Evolutionary conservation across 2,888 invertebrate species (phyloP).

Genomic region (Melanostoma mellinum): DNA sequence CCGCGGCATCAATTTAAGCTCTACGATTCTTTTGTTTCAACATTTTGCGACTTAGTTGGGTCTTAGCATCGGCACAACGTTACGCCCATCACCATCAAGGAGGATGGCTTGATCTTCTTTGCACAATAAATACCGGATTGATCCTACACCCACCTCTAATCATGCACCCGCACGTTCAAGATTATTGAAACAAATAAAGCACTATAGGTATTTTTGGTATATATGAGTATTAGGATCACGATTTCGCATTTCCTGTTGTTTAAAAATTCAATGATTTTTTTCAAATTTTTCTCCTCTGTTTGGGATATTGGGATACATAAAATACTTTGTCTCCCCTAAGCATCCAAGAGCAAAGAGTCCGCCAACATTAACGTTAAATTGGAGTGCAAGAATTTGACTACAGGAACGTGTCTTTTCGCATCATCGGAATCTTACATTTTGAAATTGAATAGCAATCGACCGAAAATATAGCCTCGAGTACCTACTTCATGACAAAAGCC

Average conservation of each 20-base stretch:
- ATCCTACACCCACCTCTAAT: conserved; percentile 22
- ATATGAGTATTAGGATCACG: conserved; percentile 32
- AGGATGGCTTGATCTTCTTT: neutral
- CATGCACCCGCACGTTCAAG: conserved; percentile 52
- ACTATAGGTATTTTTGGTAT: conserved; percentile 37
- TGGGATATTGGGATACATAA: conserved; percentile 46
- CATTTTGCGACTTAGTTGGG: conserved; percentile 37
- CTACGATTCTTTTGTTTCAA: conserved; percentile 44
- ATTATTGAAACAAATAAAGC: conserved; percentile 67
- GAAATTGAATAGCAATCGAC: conserved; percentile 64
- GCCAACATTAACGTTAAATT: conserved; percentile 38
- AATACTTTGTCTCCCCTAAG: conserved; percentile 16
- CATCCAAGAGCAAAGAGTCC: conserved; percentile 44
- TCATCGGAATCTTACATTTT: conserved; percentile 66
- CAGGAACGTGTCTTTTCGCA: conserved; percentile 66
- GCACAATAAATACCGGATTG: conserved; percentile 8
- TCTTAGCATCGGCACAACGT: conserved; percentile 36
- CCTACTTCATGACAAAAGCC: conserved; percentile 14
- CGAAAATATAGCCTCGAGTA: conserved; percentile 38
- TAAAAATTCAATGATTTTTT: conserved; percentile 31
- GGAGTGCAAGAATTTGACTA: conserved; percentile 40
- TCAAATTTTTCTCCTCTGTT: conserved; percentile 2
- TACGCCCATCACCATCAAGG: conserved; percentile 6
- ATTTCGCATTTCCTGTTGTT: conserved; percentile 44
- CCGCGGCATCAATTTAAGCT: conserved; percentile 51